These are phyloP conservation scores for Lytechinus variegatus DNA, from an alignment of 35 echinoderm and acorn worm genomes.

Conservation along the genomic window DNA sequence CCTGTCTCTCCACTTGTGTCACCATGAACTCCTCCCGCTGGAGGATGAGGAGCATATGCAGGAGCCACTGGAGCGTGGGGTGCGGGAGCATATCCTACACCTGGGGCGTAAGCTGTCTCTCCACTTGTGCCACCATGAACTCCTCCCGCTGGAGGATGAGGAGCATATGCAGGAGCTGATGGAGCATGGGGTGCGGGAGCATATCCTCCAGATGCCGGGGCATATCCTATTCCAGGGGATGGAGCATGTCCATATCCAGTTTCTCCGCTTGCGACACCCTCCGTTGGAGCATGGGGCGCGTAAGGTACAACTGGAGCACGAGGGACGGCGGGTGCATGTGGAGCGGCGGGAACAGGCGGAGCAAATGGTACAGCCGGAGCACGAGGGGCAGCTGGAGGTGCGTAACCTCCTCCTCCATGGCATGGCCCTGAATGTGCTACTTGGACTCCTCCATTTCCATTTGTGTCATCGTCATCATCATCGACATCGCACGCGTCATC, in stretches of 20 bases:
- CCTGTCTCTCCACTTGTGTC: background rate
- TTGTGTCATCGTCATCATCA: slow-evolving; percentile 4
- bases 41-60: background rate
- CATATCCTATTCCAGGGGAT: background rate
- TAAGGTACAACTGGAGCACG: background rate
- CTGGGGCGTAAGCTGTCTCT: background rate
- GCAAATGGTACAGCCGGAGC: background rate
- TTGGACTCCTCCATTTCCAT: slow-evolving; percentile 23
- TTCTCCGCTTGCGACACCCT: background rate
- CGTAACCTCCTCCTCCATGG: background rate
- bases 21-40: background rate
- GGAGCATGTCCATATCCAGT: slow-evolving; percentile 22
- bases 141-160: background rate
- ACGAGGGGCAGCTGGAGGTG: background rate
- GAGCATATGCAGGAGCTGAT: background rate
- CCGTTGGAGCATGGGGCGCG: background rate
- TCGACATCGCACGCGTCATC: slow-evolving; percentile 8
- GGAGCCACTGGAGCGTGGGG: background rate
- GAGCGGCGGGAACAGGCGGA: background rate
- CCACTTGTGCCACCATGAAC: no score
- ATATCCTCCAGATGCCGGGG: background rate
- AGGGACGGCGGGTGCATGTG: background rate
- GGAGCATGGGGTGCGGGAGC: background rate
- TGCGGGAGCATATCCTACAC: background rate
- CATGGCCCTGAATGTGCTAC: slow-evolving; percentile 1